Base-by-base conservation (phyloP, 1,140 invertebrate species). In the Hestina assimilis region DNA sequence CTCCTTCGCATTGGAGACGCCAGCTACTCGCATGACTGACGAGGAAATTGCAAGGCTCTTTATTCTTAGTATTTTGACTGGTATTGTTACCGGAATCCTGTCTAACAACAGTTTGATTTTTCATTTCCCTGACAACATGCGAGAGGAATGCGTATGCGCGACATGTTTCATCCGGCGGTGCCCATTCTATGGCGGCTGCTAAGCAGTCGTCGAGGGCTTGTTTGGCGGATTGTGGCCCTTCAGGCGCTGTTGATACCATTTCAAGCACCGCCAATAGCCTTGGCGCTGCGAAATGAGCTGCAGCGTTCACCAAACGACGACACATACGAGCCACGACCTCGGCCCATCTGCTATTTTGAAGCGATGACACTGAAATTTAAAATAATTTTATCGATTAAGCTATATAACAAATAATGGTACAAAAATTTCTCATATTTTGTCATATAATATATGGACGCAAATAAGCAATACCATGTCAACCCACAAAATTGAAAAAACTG, bases 201-300 rank as follows among this genome's bases (percentile, higher is more conserved):
- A 87, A 50, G 51, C 78, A 86, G 9, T 83, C 79, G 38, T 80
- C 69, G 5, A 85, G 51, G 0, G 80, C 72, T 28, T 75, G 71
- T 24, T 67, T 64, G 3, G 76, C 77, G 4, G 74, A 29, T 0
- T 56, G 56, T 0, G 73, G 69, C 0, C 66, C 63, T 2, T 79
- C 71, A 1, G 64, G 26, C 0, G 69, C 31, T 0, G 63, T 28
- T 0, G 60, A 54, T 6, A 72, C 50, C 1, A 59, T 53, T 11
- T 71, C 62, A 0, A 83, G 42, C 4, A 81, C 64, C 0, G 48
- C 51, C 4, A 70, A 58, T 0, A 88, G 60, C 4, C 72, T 63
- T n/a, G 69, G 66, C 1, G 77, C 76, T 1, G 75, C 72, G 48
- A 70, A 81, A 51, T 81, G 75, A 1, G 82, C 80, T 1, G 78